Evolutionary conservation across 2,888 invertebrate genomes (phyloP).

Genomic region (Apamea sordens): DNA sequence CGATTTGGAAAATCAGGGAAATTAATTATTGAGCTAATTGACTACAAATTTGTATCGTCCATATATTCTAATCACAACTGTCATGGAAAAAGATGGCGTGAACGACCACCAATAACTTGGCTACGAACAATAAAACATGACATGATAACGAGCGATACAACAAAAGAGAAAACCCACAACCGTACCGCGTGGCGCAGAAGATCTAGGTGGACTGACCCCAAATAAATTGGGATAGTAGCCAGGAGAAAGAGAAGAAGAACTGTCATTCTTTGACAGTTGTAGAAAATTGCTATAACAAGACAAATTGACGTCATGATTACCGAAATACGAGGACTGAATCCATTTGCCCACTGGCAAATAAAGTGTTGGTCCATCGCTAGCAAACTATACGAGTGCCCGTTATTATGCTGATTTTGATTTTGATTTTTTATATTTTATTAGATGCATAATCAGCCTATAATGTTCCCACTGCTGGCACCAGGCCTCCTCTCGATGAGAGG

Average conservation of each 20-base stretch:
- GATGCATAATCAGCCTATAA: no score
- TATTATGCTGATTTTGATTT: no score
- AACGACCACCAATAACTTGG: background rate
- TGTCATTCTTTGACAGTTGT: background rate
- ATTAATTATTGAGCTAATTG: background rate
- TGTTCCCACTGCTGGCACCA: no score
- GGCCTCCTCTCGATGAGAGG: no score
- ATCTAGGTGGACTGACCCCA: no score
- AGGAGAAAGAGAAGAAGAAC: no score
- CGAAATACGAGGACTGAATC: constrained; percentile 40
- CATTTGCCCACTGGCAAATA: constrained; percentile 58
- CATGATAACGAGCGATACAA: no score
- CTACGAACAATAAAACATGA: background rate
- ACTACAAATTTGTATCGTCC: background rate
- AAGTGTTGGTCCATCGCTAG: constrained; percentile 42
- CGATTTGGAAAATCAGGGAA: background rate
- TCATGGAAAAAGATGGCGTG: background rate
- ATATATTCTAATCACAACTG: background rate
- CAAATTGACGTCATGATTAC: constrained; percentile 16
- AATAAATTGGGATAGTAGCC: no score
- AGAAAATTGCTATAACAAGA: background rate
- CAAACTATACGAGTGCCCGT: constrained; percentile 49
- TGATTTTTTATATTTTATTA: no score
- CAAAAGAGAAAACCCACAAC: no score
- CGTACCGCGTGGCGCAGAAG: no score